Evolutionary conservation across 1,140 invertebrate genomes (phyloP), one percentile per base, ranked within the genome.

Genomic region (Aplysia californica): DNA sequence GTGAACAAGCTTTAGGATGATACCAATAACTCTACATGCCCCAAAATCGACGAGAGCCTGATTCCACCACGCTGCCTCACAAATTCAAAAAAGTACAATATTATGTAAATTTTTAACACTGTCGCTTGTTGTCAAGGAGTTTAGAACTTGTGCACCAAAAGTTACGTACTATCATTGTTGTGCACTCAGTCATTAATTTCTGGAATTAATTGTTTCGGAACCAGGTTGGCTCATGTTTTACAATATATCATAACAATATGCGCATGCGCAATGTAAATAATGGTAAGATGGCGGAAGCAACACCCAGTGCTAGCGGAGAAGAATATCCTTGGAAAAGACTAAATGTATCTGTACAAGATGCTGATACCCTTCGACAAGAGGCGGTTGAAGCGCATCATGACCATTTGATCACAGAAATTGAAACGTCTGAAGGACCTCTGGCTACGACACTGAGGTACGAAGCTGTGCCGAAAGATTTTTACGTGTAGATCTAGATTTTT

Each of bases 381-480:
- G 85, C 87, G 31, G 83, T 88, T 38, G 85, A 84, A 74, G 84
- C 85, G 21, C 85, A 89, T 55, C 86, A 89, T 80, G 87, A 89
- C 39, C 86, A 88, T 75, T 81, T 90, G 2, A 87, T 90, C 39
- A 89, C 83, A 26, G 88, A 90, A 84, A 88, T 90, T 20, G 88
- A 90, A 80, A 87, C 88, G 1, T 85, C 88, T 23, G 88, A 90
- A 80, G 88, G 88, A 38, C 87, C 88, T 38, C 75, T 89, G 15
- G 87, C 85, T 6, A 87, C 87, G 15, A 86, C 87, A 3, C 77
- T 90, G 31, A 83, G 88, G 88, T 88, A 80, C 73, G 65, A 59
- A 55, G 36, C 38, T 78, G 67, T n/a, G n/a, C n/a, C n/a, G n/a
- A n/a, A n/a, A n/a, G n/a, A n/a, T n/a, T n/a, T n/a, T n/a, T n/a